Percentiles rank a stretch among this genome's conserved stretches.
phyloP scores from a whole-genome alignment of 1,140 invertebrate species.

The Lepidurus apus region DNA sequence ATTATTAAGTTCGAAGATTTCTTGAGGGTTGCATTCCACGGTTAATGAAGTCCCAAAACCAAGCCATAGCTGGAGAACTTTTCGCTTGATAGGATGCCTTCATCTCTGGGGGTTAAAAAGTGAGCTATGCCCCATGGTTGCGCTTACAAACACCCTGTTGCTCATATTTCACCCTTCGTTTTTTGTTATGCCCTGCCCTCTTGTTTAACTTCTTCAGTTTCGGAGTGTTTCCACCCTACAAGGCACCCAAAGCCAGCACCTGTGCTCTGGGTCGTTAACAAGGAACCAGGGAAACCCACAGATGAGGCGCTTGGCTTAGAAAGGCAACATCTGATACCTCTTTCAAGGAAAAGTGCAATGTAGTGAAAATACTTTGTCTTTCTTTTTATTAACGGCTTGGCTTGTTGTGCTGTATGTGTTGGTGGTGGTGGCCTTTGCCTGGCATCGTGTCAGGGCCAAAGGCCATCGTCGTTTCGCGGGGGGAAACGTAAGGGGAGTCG shows the following conservation, averaged over 20 bases:
- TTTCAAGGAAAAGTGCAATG: not conserved
- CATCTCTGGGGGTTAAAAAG: not conserved
- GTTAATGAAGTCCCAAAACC: slow-evolving; percentile 3
- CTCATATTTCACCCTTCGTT: slow-evolving; percentile 19
- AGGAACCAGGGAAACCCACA: not conserved
- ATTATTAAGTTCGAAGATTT: not conserved
- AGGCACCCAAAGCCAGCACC: slow-evolving; percentile 16
- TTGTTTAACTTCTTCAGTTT: slow-evolving; percentile 15
- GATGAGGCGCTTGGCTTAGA: not conserved
- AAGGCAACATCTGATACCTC: slow-evolving; percentile 4
- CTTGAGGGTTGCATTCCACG: not conserved
- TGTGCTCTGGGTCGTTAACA: not conserved
- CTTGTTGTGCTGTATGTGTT: not conserved
- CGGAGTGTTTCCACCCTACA: slow-evolving; percentile 2
- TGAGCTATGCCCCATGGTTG: not conserved
- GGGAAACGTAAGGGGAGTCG: too few species aligned
- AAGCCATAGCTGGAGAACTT: not conserved
- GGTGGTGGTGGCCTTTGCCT: not conserved
- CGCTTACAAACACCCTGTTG: slow-evolving; percentile 8
- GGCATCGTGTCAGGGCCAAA: too few species aligned
- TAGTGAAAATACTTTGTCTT: not conserved
- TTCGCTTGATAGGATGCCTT: not conserved
- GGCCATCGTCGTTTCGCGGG: too few species aligned
- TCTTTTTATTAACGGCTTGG: not conserved
- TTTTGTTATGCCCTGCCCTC: not conserved